Percentiles rank a stretch among this genome's conserved stretches.
phyloP scores from a whole-genome alignment of 2,797 vertebrate genomes.

The Coreius guichenoti region DNA sequence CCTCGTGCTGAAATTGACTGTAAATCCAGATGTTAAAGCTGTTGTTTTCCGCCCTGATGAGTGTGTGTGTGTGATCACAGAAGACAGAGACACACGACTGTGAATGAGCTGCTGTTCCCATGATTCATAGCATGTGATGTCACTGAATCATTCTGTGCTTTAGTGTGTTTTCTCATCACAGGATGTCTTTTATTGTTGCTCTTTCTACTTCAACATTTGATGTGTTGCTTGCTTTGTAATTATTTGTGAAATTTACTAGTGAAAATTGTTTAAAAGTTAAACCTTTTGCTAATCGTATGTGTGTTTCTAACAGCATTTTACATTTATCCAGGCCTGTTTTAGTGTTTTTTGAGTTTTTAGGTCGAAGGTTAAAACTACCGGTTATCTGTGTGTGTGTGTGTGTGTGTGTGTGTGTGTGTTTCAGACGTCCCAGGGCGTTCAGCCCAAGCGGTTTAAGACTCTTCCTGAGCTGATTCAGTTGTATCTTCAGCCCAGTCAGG shows the following conservation, averaged over 20 bases:
- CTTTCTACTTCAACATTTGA: neutral
- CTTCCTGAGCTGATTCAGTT: constrained; percentile 89
- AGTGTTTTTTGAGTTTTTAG: neutral
- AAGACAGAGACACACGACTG: neutral
- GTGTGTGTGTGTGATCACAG: neutral
- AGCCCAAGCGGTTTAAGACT: constrained; percentile 92
- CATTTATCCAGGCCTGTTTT: neutral
- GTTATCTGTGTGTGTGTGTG: constrained; percentile 18
- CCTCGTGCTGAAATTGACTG: neutral
- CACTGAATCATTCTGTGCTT: neutral
- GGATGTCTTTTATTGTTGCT: neutral
- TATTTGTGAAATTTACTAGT: too few species aligned
- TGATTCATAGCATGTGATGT: neutral
- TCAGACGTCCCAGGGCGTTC: constrained; percentile 95
- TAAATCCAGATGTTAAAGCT: neutral
- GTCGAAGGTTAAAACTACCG: neutral
- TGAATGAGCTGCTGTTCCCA: neutral
- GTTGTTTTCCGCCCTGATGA: neutral
- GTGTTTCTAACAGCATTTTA: neutral
- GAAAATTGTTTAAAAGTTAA: too few species aligned
- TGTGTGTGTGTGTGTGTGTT: constrained; percentile 34
- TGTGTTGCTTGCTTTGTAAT: neutral
- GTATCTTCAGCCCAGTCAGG: constrained; percentile 94
- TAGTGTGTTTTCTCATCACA: neutral
- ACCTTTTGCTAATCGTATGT: too few species aligned